These are phyloP conservation scores for Elmis aenea DNA, from an alignment of 2,888 invertebrate species.

Conservation along the genomic window DNA sequence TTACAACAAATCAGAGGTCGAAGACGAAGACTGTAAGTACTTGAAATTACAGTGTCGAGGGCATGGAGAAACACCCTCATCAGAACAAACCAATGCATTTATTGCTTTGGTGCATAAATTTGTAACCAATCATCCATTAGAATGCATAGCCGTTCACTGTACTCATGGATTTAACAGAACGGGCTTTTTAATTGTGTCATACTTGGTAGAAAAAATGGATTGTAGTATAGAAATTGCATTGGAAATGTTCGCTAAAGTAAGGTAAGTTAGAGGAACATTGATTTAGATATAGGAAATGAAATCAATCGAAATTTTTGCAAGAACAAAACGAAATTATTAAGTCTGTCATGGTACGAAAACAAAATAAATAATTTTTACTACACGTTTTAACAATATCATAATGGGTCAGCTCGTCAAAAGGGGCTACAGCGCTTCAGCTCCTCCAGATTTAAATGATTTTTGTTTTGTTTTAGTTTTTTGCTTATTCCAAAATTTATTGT, in stretches of 20 bases:
- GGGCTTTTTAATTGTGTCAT: conserved; percentile 90
- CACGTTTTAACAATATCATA: too few species aligned
- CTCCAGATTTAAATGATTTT: too few species aligned
- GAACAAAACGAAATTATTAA: too few species aligned
- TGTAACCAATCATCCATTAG: conserved; percentile 71
- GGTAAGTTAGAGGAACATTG: too few species aligned
- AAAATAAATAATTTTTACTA: too few species aligned
- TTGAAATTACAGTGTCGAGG: conserved; percentile 86
- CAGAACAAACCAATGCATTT: conserved; percentile 80
- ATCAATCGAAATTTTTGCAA: too few species aligned
- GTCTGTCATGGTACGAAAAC: too few species aligned
- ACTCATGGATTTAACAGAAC: conserved; percentile 99
- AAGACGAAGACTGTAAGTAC: conserved; percentile 72
- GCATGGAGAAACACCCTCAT: conserved; percentile 87
- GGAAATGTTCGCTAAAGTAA: conserved; percentile 64
- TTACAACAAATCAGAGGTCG: conserved; percentile 79
- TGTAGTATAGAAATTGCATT: conserved; percentile 83
- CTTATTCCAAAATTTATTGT: too few species aligned
- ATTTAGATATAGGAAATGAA: too few species aligned
- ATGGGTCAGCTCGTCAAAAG: too few species aligned
- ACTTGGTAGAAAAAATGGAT: conserved; percentile 78
- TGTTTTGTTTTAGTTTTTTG: too few species aligned
- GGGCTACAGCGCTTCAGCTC: too few species aligned
- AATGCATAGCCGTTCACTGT: conserved; percentile 82
- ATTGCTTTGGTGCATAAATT: conserved; percentile 75